Percentiles rank a stretch among this genome's conserved stretches.
Evolutionary conservation across 2,113 vertebrate species (phyloP).

Genomic region (Ranitomeya imitator): DNA sequence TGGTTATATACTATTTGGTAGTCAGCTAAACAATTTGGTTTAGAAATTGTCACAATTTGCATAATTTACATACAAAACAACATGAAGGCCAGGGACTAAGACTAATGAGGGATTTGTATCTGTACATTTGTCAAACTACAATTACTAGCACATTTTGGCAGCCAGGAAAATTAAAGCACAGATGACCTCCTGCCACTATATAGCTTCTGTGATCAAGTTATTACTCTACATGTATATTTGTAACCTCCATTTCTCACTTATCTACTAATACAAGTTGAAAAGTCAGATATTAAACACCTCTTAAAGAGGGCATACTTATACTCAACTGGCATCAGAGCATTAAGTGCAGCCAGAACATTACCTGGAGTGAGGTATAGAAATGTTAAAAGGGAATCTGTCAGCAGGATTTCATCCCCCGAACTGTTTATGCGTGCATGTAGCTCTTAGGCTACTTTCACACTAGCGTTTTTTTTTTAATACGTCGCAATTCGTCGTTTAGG

Average conservation of each 20-base stretch:
- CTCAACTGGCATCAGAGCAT: constrained; percentile 11
- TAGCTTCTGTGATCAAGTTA: background rate
- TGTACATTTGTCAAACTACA: background rate
- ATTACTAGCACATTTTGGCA: background rate
- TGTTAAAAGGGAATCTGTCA: background rate
- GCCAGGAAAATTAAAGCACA: background rate
- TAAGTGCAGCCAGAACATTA: constrained; percentile 32
- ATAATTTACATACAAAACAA: background rate
- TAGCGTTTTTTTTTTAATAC: too few species aligned
- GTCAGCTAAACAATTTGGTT: background rate
- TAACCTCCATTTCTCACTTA: background rate
- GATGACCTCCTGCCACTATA: background rate
- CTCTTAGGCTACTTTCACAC: too few species aligned
- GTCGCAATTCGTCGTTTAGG: too few species aligned
- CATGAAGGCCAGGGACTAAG: background rate
- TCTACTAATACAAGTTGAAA: constrained; percentile 25
- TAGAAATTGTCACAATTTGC: background rate
- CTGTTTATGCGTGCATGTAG: too few species aligned
- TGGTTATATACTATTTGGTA: background rate
- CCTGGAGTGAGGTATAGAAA: background rate
- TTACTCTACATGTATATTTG: background rate
- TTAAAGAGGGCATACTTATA: background rate
- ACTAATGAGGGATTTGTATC: background rate
- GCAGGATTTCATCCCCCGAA: too few species aligned
- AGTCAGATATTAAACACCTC: background rate